These are phyloP conservation scores for Naso thynnoides DNA, from an alignment of 2,797 vertebrate species.

Conservation along the genomic window DNA sequence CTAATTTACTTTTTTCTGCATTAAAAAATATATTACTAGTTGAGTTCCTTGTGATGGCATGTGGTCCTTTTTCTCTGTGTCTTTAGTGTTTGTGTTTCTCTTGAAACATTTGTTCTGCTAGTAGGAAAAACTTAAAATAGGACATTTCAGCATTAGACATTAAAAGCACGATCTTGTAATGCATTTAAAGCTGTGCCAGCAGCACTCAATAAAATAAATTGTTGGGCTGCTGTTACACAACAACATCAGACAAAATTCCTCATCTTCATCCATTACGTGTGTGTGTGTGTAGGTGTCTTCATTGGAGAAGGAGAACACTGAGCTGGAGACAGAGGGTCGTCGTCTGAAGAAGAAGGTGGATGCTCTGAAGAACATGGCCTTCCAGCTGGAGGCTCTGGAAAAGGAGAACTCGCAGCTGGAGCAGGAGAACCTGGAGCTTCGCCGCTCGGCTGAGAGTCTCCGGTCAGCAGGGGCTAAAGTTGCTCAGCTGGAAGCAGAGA, in stretches of 20 bases:
- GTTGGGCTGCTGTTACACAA: neutral
- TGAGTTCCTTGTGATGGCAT: neutral
- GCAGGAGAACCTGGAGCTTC: slow-evolving; percentile 93
- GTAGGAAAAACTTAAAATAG: neutral
- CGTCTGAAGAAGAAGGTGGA: slow-evolving; percentile 94
- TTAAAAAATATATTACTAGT: neutral
- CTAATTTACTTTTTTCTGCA: neutral
- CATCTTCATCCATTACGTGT: neutral
- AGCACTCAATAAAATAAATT: neutral
- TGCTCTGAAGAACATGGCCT: slow-evolving; percentile 90
- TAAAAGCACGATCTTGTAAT: neutral
- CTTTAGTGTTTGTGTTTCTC: slow-evolving; percentile 3
- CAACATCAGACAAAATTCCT: neutral
- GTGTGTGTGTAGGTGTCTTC: slow-evolving; percentile 65
- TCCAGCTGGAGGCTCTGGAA: slow-evolving; percentile 94
- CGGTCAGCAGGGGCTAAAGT: slow-evolving; percentile 90
- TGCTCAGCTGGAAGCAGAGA: slow-evolving; percentile 93
- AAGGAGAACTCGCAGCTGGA: slow-evolving; percentile 96
- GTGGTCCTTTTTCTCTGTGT: neutral
- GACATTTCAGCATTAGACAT: neutral
- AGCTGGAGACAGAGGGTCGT: slow-evolving; percentile 92
- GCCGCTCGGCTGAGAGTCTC: slow-evolving; percentile 90
- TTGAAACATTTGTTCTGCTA: neutral
- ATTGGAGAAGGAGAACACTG: slow-evolving; percentile 94
- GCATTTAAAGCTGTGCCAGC: neutral